Percentiles rank a stretch among this genome's conserved stretches.
Evolutionary conservation across 2,113 vertebrate genomes (phyloP).

Genomic region (Bombycilla garrulus): DNA sequence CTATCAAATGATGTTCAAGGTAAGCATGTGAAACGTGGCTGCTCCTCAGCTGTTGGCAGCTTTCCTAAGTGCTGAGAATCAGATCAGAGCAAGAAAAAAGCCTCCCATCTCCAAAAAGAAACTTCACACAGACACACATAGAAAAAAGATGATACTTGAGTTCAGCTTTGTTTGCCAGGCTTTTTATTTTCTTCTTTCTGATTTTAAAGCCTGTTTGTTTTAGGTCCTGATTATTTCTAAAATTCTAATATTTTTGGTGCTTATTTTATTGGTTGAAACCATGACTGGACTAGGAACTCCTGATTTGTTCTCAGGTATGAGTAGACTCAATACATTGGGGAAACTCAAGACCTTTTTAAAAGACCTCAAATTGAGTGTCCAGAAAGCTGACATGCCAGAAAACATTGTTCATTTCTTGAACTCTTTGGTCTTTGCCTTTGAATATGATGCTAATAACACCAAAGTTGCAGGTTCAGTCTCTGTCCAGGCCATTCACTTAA

Average conservation of each 20-base stretch:
- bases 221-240: neutral
- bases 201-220: neutral
- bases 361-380: neutral
- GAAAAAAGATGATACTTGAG: neutral
- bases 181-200: neutral
- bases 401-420: neutral
- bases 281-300: neutral
- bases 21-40: constrained; percentile 16
- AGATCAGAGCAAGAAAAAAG: neutral
- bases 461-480: neutral
- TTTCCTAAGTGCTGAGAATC: constrained; percentile 32
- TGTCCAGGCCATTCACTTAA: neutral
- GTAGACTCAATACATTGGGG: neutral
- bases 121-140: neutral
- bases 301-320: neutral
- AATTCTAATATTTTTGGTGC: neutral
- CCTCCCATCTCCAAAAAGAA: neutral
- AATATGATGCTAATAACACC: neutral
- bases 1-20: constrained; percentile 42
- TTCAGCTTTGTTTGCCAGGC: neutral
- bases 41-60: constrained; percentile 20
- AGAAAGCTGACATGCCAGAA: neutral
- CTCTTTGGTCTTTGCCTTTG: neutral
- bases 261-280: neutral
- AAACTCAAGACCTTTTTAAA: neutral